Conservation (phyloP, 2,888 invertebrate genomes). For the Hermaeophaga mercurialis region DNA sequence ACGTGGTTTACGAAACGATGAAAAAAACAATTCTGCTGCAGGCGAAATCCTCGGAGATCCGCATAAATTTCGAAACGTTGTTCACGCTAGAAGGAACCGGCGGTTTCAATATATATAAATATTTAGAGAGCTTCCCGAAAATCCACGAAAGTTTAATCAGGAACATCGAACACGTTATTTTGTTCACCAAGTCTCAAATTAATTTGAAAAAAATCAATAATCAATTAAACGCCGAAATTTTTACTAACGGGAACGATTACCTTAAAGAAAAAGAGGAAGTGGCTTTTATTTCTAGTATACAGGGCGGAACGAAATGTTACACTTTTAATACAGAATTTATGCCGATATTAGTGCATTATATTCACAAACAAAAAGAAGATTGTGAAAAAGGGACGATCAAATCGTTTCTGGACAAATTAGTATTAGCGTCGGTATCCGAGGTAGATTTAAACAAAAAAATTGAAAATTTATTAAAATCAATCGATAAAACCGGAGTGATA, state of each 20-base stretch:
- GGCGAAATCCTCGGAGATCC: background rate
- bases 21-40: background rate
- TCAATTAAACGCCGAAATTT: background rate
- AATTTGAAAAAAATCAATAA: background rate
- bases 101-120: constrained; percentile 9
- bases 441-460: background rate
- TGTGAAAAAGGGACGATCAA: background rate
- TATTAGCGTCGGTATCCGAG: background rate
- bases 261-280: background rate
- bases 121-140: background rate
- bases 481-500: background rate
- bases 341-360: background rate
- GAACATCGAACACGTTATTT: background rate
- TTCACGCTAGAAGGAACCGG: background rate
- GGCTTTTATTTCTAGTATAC: background rate
- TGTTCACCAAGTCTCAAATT: background rate
- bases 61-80: background rate
- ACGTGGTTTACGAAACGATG: constrained; percentile 2
- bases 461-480: background rate
- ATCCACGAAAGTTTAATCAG: too few species aligned
- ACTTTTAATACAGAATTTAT: background rate
- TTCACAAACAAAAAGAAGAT: background rate
- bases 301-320: background rate
- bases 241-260: background rate
- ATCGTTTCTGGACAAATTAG: constrained; percentile 1